A percentile compares a stretch with the other conserved stretches of the same genome.
phyloP scores from a whole-genome alignment of 1,140 invertebrate species.

The Psix sp. region DNA sequence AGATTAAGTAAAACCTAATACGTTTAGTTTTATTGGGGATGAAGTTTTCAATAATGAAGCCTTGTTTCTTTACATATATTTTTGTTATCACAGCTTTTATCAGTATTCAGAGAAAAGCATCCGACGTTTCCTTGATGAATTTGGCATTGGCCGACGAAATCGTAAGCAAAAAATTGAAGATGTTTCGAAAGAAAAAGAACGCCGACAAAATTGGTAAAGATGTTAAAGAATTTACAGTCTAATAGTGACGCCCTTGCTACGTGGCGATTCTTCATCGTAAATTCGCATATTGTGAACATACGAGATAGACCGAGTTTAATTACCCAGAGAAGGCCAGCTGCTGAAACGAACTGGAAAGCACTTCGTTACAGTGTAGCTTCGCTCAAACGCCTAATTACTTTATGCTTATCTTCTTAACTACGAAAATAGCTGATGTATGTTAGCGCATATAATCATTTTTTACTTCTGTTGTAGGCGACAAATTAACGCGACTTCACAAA shows the following conservation, averaged over 20 bases:
- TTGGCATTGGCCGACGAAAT: no score
- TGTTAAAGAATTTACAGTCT: slow-evolving; percentile 47
- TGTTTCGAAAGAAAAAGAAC: slow-evolving; percentile 11
- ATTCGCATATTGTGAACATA: slow-evolving; percentile 57
- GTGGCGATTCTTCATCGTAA: slow-evolving; percentile 54
- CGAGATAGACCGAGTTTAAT: slow-evolving; percentile 61
- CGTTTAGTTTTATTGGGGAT: no score
- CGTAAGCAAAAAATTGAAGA: background rate
- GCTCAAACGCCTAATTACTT: slow-evolving; percentile 62
- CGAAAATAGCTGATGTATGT: slow-evolving; percentile 56
- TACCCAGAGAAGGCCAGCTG: slow-evolving; percentile 62
- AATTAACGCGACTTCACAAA: slow-evolving; percentile 38
- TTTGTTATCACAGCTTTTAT: no score
- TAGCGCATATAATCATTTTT: slow-evolving; percentile 52
- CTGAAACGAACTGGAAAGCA: slow-evolving; percentile 63
- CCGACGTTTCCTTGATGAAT: no score
- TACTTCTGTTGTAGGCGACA: slow-evolving; percentile 32
- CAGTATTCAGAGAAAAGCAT: no score
- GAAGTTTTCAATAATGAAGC: no score
- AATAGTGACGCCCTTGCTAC: slow-evolving; percentile 48
- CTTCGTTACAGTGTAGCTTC: slow-evolving; percentile 57
- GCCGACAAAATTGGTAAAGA: slow-evolving; percentile 15
- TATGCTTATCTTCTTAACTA: slow-evolving; percentile 55
- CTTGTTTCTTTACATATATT: no score
- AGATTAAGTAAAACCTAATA: no score